Evolutionary conservation across 2,113 vertebrate genomes (phyloP), one percentile per base, ranked within the genome.

Genomic region (Uropsilus gracilis): DNA sequence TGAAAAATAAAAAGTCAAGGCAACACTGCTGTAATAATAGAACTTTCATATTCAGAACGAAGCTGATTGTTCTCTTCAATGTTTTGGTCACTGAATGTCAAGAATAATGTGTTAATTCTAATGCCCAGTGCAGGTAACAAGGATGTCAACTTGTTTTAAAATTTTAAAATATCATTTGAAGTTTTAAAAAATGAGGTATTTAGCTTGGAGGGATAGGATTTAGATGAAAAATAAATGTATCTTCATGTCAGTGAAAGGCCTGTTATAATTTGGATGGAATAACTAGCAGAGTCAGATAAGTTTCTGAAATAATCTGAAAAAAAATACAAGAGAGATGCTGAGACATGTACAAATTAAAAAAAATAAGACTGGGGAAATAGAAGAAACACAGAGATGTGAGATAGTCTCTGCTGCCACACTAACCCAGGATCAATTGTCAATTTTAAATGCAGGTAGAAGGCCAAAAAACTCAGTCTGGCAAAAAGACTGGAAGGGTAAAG

Each of bases 221-320:
- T 63, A 20, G 55, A 30, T 64, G 42, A 50, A 55, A 50, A 81
- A 61, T 75, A 82, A 24, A 88, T 12, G 37, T n/a, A 63, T 24
- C 50, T 92, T 84, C 71, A 64, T 72, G 11, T 92, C 57, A 61
- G 37, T 92, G 64, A 85, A 84, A 84, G 39, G 78, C 84, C 8
- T 24, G 16, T 59, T 81, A 30, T 34, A 61, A 71, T 63, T 77
- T 26, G 18, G 55, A 86, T 69, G 28, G 72, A 77, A 37, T 50
- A 71, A 32, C n/a, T 50, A 37, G 6, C 50, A 86, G 55, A 42
- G 20, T 22, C 73, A 80, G 63, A 48, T 61, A 11, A 4, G 4
- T 61, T 50, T 92, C 46, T 80, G n/a, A 86, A 86, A 80, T 48
- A 6, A 77, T 72, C 22, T 72, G 28, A 93, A 87, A 78, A 14